Percentiles rank a stretch among this genome's conserved stretches.
These are phyloP conservation scores for Drosophila pseudotakahashii DNA, from an alignment of 2,888 invertebrate genomes.

Conservation along the genomic window DNA sequence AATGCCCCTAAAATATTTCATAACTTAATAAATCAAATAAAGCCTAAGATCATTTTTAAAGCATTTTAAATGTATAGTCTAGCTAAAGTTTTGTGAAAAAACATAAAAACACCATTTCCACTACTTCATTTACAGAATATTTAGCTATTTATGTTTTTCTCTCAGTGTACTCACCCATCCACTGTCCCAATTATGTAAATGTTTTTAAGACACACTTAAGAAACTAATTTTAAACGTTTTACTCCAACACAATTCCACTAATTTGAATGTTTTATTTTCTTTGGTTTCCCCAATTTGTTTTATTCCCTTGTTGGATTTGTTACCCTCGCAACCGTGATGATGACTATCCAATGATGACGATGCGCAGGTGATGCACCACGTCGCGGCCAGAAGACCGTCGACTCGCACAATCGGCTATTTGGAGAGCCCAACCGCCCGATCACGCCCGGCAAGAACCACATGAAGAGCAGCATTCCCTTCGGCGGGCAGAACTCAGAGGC, in stretches of 20 bases:
- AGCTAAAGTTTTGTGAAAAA: not conserved
- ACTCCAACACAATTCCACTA: slow-evolving; percentile 31
- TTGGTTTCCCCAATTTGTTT: slow-evolving; percentile 15
- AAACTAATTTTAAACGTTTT: slow-evolving; percentile 23
- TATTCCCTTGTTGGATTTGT: slow-evolving; percentile 34
- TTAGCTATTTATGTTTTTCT: not conserved
- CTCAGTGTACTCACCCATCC: slow-evolving; percentile 12
- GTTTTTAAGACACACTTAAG: slow-evolving; percentile 18
- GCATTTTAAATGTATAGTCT: not conserved
- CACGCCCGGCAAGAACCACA: slow-evolving; percentile 85
- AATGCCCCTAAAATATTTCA: too few species aligned
- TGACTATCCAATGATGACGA: not conserved
- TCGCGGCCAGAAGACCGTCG: slow-evolving; percentile 84
- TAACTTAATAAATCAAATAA: too few species aligned
- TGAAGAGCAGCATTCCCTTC: slow-evolving; percentile 86
- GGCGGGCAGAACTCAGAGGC: slow-evolving; percentile 84
- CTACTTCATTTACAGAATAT: not conserved
- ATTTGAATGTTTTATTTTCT: slow-evolving; percentile 39
- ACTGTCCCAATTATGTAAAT: slow-evolving; percentile 17
- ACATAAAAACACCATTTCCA: not conserved
- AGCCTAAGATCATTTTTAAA: not conserved
- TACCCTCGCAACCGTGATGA: slow-evolving; percentile 1
- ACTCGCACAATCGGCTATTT: slow-evolving; percentile 86
- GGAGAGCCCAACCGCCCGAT: slow-evolving; percentile 86
- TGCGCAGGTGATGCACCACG: slow-evolving; percentile 82